Percentiles rank a stretch among this genome's conserved stretches.
These are phyloP conservation scores for Paraescarpia echinospica DNA, from an alignment of 1,140 invertebrate genomes.

Conservation along the genomic window DNA sequence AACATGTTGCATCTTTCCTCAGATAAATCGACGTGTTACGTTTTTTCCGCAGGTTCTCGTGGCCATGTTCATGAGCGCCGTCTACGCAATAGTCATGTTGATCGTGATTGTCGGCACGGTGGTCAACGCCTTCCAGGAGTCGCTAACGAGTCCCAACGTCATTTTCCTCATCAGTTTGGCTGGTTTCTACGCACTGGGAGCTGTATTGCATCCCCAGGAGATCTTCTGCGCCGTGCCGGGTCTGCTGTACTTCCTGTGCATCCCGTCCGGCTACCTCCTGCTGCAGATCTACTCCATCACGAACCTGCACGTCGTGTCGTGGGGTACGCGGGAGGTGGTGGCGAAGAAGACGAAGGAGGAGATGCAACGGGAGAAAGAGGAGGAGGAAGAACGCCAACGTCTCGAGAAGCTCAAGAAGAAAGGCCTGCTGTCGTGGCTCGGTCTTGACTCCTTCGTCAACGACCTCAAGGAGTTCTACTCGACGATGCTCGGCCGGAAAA, in stretches of 20 bases:
- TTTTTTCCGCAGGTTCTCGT: conserved; percentile 44
- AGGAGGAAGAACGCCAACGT: conserved; percentile 22
- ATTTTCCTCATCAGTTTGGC: conserved; percentile 50
- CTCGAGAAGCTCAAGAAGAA: conserved; percentile 36
- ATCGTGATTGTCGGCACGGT: conserved; percentile 53
- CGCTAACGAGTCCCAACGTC: conserved; percentile 49
- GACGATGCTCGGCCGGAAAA: not conserved
- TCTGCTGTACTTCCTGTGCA: conserved; percentile 86
- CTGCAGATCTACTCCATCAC: conserved; percentile 88
- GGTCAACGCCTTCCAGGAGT: conserved; percentile 43
- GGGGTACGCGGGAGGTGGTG: conserved; percentile 82
- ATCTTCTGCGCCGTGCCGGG: conserved; percentile 75
- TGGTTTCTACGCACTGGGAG: conserved; percentile 67
- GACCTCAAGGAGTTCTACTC: conserved; percentile 11
- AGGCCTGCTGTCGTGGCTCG: conserved; percentile 8
- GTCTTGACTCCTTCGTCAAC: not conserved
- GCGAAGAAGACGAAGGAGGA: conserved; percentile 56
- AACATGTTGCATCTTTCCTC: conserved; percentile 21
- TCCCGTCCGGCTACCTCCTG: conserved; percentile 91
- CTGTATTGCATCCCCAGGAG: conserved; percentile 81
- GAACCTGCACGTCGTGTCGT: conserved; percentile 86
- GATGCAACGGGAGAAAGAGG: conserved; percentile 41
- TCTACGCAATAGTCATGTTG: conserved; percentile 56
- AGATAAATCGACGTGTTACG: conserved; percentile 40
- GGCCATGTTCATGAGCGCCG: conserved; percentile 46